Conservation (phyloP, 2,888 invertebrate species). For the Caenorhabditis panamensis region DNA sequence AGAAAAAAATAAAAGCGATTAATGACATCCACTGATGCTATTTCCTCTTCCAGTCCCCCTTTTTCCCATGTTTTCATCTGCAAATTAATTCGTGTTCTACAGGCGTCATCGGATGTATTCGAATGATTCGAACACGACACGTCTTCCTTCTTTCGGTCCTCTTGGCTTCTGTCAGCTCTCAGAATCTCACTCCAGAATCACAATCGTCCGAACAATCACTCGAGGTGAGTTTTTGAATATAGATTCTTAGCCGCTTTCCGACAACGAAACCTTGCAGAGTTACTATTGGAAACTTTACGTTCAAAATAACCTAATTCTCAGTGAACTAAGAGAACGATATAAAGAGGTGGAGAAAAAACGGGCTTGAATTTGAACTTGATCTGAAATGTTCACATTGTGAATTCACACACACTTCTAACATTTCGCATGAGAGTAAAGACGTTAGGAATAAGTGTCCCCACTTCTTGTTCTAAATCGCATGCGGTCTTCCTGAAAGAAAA, state of each 20-base stretch:
- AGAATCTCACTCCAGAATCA: conserved; percentile 35
- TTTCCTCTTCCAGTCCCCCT: not conserved
- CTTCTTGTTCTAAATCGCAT: conserved; percentile 15
- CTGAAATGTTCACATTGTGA: not conserved
- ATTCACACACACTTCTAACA: conserved; percentile 4
- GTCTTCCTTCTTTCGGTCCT: conserved; percentile 37
- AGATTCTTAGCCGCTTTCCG: not conserved
- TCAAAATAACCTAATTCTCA: conserved; percentile 71
- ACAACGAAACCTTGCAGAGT: conserved; percentile 57
- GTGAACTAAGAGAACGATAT: conserved; percentile 68
- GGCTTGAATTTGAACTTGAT: not conserved
- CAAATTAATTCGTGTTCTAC: conserved; percentile 29
- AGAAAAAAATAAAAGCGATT: conserved; percentile 25
- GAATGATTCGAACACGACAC: conserved; percentile 57
- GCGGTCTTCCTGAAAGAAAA: conserved; percentile 4
- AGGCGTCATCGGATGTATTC: conserved; percentile 58
- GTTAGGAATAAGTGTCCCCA: not conserved
- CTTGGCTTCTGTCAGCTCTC: conserved; percentile 35
- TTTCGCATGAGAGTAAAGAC: conserved; percentile 9
- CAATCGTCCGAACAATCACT: conserved; percentile 47
- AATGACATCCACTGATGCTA: conserved; percentile 13
- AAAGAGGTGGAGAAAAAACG: conserved; percentile 66
- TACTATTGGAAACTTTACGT: conserved; percentile 74
- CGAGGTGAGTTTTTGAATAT: conserved; percentile 21
- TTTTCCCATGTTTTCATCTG: conserved; percentile 3